phyloP scores from a whole-genome alignment of 2,797 vertebrate species.

The Myotis planiceps region DNA sequence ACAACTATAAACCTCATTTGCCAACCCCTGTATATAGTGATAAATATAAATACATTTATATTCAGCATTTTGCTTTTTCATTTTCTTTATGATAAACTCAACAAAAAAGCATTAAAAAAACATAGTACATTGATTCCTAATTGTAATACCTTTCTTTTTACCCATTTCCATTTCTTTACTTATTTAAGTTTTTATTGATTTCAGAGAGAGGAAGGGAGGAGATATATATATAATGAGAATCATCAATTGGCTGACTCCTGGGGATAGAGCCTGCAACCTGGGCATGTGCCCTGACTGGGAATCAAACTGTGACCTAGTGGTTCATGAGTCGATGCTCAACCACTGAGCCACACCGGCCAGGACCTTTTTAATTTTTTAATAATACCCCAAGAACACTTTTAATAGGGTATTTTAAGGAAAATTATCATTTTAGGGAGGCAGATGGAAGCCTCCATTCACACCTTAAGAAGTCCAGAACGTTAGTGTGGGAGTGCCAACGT shows the following conservation, averaged over 20 bases:
- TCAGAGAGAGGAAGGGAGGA: too few species aligned
- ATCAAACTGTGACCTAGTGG: too few species aligned
- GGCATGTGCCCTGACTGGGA: too few species aligned
- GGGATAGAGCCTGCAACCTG: too few species aligned
- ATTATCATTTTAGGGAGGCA: neutral
- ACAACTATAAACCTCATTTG: neutral
- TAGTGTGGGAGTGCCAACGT: slow-evolving; percentile 28
- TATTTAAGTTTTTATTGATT: too few species aligned
- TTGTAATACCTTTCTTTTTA: neutral
- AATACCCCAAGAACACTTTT: neutral
- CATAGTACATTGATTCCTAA: neutral
- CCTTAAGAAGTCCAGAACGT: neutral
- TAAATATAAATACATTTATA: neutral
- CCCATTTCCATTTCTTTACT: too few species aligned
- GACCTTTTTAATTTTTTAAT: neutral
- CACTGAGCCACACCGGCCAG: too few species aligned
- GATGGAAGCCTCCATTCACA: neutral
- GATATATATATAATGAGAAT: too few species aligned
- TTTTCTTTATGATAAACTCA: neutral
- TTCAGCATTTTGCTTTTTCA: neutral
- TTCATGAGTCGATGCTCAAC: too few species aligned
- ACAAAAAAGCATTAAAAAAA: neutral
- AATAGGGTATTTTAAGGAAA: neutral
- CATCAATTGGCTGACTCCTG: too few species aligned
- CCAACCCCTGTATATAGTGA: neutral